These are phyloP conservation scores for Leptopilina clavipes DNA, from an alignment of 1,140 invertebrate genomes.

Conservation along the genomic window DNA sequence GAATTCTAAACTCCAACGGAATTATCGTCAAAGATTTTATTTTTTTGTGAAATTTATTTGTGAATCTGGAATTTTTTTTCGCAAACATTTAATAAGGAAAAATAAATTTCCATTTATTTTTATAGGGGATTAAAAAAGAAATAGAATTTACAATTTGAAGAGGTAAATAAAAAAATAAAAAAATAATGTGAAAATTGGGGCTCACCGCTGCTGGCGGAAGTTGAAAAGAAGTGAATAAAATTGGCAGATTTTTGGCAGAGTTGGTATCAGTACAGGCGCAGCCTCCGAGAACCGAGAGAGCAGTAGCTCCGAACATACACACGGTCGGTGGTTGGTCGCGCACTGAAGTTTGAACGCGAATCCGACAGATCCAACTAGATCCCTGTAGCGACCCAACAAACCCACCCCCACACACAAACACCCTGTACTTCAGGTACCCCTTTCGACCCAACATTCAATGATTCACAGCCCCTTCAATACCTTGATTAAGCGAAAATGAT, in stretches of 20 bases:
- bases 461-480: background rate
- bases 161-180: background rate
- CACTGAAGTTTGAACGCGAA: conserved; percentile 66
- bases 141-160: background rate
- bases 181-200: background rate
- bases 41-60: too few species aligned
- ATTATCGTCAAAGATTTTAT: too few species aligned
- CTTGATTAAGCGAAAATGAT: background rate
- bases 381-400: conserved; percentile 53
- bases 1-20: too few species aligned
- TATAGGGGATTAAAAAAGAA: background rate
- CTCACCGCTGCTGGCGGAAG: conserved; percentile 34
- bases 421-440: background rate
- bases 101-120: background rate
- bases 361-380: conserved; percentile 59
- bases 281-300: conserved; percentile 56
- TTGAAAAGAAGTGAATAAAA: conserved; percentile 3
- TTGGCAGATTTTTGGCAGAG: conserved; percentile 21
- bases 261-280: conserved; percentile 48
- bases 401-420: conserved; percentile 49
- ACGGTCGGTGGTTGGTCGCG: conserved; percentile 69
- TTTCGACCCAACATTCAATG: conserved; percentile 4
- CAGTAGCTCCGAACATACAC: conserved; percentile 66
- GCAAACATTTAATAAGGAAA: too few species aligned
- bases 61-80: too few species aligned